Evolutionary conservation across 2,888 invertebrate genomes (phyloP).

Genomic region (Apomyelois bistriatella): DNA sequence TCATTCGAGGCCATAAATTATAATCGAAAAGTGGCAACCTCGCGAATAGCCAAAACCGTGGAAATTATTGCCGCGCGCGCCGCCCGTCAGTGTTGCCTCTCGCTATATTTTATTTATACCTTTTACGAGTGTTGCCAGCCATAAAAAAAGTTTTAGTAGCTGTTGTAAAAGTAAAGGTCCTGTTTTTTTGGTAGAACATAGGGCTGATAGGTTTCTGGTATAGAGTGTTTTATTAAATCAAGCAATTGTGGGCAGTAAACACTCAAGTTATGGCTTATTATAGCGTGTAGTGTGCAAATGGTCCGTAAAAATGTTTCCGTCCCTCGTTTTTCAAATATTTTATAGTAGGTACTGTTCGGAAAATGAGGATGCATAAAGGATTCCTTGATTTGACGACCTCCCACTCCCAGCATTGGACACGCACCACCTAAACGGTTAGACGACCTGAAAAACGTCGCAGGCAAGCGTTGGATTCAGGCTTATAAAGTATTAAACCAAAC

Average conservation of each 20-base stretch:
- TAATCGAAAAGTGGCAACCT: conserved; percentile 69
- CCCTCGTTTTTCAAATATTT: neutral
- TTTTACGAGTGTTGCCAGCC: conserved; percentile 68
- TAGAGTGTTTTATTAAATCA: conserved; percentile 46
- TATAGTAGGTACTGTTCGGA: neutral
- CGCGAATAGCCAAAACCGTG: conserved; percentile 66
- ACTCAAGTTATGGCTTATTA: neutral
- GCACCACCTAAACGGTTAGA: no score
- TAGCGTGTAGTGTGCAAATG: conserved; percentile 7
- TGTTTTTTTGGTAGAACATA: conserved; percentile 47
- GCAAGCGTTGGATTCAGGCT: no score
- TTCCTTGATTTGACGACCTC: no score
- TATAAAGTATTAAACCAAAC: no score
- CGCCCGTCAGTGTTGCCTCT: conserved; percentile 55
- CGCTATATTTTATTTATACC: conserved; percentile 70
- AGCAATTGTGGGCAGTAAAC: conserved; percentile 26
- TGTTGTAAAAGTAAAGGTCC: conserved; percentile 59
- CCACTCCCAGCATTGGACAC: no score
- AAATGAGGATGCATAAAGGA: neutral
- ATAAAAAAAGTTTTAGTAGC: conserved; percentile 71
- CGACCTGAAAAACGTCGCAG: no score
- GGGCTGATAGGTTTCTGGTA: conserved; percentile 46
- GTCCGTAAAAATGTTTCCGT: neutral
- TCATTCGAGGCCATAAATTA: conserved; percentile 66
- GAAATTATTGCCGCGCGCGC: conserved; percentile 61